Evolutionary conservation across 2,113 vertebrate species (phyloP).

Genomic region (Lipophrys pholis): DNA sequence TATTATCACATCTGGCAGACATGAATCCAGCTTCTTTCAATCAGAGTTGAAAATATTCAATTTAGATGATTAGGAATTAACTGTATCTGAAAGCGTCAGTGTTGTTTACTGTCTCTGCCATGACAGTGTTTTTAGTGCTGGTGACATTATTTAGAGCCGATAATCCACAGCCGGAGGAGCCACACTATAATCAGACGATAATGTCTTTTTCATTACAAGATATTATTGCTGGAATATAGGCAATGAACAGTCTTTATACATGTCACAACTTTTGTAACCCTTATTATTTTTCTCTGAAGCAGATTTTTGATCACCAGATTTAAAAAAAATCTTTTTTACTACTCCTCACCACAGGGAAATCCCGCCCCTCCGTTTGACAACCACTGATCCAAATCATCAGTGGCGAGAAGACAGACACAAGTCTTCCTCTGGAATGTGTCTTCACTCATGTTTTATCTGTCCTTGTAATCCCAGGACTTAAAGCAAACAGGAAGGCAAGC

Average conservation of each 20-base stretch:
- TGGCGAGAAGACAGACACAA: conserved; percentile 2
- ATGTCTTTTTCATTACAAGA: too few relatives aligned
- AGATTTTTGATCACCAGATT: too few relatives aligned
- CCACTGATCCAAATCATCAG: conserved; percentile 3
- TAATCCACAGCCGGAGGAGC: background rate
- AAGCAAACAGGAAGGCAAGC: conserved; percentile 72
- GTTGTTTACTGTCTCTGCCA: conserved; percentile 2
- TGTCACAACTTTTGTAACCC: too few relatives aligned
- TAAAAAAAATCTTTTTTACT: too few relatives aligned
- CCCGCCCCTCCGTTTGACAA: too few relatives aligned
- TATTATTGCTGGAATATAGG: too few relatives aligned
- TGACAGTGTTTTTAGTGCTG: background rate
- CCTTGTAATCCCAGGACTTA: conserved; percentile 42
- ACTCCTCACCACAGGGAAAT: too few relatives aligned
- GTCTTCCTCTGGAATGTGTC: conserved; percentile 10
- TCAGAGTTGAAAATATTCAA: conserved; percentile 19
- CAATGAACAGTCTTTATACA: too few relatives aligned
- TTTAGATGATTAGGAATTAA: too few relatives aligned
- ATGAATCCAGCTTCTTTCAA: conserved; percentile 7
- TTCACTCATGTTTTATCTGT: conserved; percentile 50
- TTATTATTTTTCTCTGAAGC: too few relatives aligned
- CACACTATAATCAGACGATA: too few relatives aligned
- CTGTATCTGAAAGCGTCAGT: background rate
- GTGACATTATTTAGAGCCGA: conserved; percentile 18
- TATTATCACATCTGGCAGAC: conserved; percentile 13